These are phyloP conservation scores for Lasioglossum albipes DNA, from an alignment of 1,140 invertebrate genomes.

Conservation along the genomic window DNA sequence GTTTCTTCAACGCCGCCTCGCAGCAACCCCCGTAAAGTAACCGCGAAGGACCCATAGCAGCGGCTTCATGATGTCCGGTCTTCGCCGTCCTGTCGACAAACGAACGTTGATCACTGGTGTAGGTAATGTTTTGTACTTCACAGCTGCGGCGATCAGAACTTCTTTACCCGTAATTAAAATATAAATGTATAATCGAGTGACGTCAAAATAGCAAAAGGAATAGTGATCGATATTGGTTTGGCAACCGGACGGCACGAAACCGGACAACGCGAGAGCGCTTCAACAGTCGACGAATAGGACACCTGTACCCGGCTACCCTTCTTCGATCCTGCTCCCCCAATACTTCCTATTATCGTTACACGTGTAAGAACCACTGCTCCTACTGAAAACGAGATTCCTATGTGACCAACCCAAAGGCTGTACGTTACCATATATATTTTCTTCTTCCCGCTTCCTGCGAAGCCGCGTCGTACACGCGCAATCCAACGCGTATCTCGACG, in stretches of 20 bases:
- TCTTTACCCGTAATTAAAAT: too few species aligned
- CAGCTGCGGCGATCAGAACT: too few species aligned
- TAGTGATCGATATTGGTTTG: too few species aligned
- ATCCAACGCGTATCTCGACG: not conserved
- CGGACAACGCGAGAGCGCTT: too few species aligned
- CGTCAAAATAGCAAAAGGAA: too few species aligned
- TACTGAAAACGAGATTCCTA: slow-evolving; percentile 35
- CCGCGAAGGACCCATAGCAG: too few species aligned
- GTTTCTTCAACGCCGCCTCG: slow-evolving; percentile 62
- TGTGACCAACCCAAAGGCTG: slow-evolving; percentile 54
- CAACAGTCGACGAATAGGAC: not conserved
- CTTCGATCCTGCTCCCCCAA: not conserved
- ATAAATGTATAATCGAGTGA: too few species aligned
- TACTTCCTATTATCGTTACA: not conserved
- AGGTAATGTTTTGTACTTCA: too few species aligned
- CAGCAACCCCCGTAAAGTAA: slow-evolving; percentile 60
- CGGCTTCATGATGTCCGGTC: not conserved
- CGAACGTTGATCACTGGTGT: too few species aligned
- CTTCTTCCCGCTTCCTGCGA: slow-evolving; percentile 21
- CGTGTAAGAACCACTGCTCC: slow-evolving; percentile 18
- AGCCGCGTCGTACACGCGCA: not conserved
- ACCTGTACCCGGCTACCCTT: not conserved
- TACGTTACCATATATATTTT: slow-evolving; percentile 45
- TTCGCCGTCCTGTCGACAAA: too few species aligned
- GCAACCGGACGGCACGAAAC: too few species aligned